Evolutionary conservation across 1,140 invertebrate genomes (phyloP).

Genomic region (Berghia stephanieae): DNA sequence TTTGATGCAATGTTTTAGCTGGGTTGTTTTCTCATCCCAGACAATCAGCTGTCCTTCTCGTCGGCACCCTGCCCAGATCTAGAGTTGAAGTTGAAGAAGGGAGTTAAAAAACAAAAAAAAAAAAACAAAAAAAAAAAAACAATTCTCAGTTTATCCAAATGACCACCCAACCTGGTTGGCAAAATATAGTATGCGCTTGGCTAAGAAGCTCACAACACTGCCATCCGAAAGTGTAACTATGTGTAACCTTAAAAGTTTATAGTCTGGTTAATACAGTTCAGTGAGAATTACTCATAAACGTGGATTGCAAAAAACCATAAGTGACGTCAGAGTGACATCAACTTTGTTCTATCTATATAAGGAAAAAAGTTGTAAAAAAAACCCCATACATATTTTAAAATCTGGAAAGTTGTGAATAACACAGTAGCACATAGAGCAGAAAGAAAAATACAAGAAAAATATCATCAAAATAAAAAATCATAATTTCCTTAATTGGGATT

Average conservation of each 20-base stretch:
- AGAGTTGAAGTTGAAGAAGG: background rate
- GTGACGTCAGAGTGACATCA: background rate
- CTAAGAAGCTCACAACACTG: no score
- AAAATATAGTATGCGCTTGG: no score
- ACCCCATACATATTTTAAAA: background rate
- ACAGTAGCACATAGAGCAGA: no score
- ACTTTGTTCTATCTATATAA: no score
- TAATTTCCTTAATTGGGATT: no score
- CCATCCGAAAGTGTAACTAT: no score
- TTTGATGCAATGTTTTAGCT: conserved; percentile 25
- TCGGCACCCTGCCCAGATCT: conserved; percentile 51
- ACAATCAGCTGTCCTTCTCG: conserved; percentile 43
- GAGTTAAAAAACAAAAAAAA: background rate
- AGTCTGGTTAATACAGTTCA: no score
- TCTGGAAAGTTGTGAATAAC: no score
- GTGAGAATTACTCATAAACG: no score
- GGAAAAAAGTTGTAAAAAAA: background rate
- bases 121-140: background rate
- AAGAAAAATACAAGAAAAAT: no score
- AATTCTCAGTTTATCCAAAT: background rate
- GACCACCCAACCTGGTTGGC: background rate
- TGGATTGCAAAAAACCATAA: background rate
- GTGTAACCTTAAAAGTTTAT: no score
- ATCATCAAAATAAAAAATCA: no score
- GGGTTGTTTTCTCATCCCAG: conserved; percentile 39